A percentile compares a stretch with the other conserved stretches of the same genome.
phyloP scores from a whole-genome alignment of 2,888 invertebrate genomes.

The Synanthedon tipuliformis region DNA sequence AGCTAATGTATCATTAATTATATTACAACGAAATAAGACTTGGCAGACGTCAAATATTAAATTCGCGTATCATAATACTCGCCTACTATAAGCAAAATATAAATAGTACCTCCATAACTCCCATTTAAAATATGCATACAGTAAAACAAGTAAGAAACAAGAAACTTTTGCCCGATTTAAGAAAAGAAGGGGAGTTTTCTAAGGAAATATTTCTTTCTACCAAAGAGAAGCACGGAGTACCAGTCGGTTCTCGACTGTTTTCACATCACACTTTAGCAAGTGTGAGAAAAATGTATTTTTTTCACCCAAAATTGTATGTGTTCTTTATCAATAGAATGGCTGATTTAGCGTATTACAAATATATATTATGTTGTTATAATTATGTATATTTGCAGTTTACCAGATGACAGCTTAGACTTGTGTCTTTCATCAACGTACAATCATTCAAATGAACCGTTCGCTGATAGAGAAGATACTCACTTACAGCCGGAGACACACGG shows the following conservation, averaged over 20 bases:
- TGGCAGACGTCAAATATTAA: no score
- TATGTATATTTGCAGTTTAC: conserved; percentile 45
- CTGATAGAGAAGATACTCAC: conserved; percentile 72
- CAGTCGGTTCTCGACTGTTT: conserved; percentile 63
- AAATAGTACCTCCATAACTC: no score
- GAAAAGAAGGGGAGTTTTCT: conserved; percentile 46
- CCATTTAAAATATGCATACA: conserved; percentile 22
- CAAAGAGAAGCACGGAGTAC: conserved; percentile 44
- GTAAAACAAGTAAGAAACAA: conserved; percentile 54
- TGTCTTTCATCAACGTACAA: conserved; percentile 75
- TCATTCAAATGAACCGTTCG: conserved; percentile 73
- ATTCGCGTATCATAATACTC: no score
- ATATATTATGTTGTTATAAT: neutral
- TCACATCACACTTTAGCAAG: conserved; percentile 73
- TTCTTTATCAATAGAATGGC: neutral
- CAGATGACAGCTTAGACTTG: conserved; percentile 78
- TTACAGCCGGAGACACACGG: conserved; percentile 78
- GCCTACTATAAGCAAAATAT: no score
- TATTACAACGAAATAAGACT: no score
- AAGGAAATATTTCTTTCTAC: conserved; percentile 50
- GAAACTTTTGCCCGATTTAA: conserved; percentile 49
- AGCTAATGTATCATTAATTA: no score
- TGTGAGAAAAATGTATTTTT: conserved; percentile 57
- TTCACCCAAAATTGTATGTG: conserved; percentile 54
- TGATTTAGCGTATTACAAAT: neutral